Percentiles rank a stretch among this genome's conserved stretches.
phyloP scores from a whole-genome alignment of 2,888 invertebrate species.

The Lasioglossum oenotherae region DNA sequence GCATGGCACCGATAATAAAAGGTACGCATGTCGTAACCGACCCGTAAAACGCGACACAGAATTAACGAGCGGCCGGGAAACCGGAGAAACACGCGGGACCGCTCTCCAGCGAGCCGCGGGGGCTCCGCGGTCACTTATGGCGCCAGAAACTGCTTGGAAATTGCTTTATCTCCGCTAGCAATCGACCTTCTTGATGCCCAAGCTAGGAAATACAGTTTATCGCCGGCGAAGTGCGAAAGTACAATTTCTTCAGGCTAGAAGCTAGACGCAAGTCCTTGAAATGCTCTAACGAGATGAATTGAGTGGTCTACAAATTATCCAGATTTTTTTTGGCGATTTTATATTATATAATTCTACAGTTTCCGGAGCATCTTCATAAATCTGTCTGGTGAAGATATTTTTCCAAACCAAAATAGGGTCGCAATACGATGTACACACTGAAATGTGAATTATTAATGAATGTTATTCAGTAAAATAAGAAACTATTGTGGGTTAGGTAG shows the following conservation, averaged over 20 bases:
- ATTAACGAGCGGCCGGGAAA: slow-evolving; percentile 13
- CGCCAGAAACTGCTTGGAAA: slow-evolving; percentile 6
- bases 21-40: slow-evolving; percentile 58
- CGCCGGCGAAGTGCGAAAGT: not conserved
- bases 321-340: not conserved
- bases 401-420: too few species aligned
- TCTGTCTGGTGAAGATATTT: too few species aligned
- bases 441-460: not conserved
- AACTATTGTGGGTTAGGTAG: not conserved
- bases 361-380: too few species aligned
- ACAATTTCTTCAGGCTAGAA: not conserved
- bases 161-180: not conserved
- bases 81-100: not conserved
- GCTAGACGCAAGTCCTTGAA: not conserved
- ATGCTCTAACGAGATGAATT: not conserved
- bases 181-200: not conserved
- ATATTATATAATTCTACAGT: not conserved
- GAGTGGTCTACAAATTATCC: not conserved
- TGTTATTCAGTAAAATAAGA: not conserved
- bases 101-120: not conserved
- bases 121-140: not conserved
- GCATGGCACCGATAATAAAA: slow-evolving; percentile 63
- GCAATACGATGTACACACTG: too few species aligned
- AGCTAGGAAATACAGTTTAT: not conserved
- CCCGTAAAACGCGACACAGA: slow-evolving; percentile 19